Evolutionary conservation across 2,888 invertebrate species (phyloP), one percentile per base, ranked within the genome.

Genomic region (Eilema depressum): DNA sequence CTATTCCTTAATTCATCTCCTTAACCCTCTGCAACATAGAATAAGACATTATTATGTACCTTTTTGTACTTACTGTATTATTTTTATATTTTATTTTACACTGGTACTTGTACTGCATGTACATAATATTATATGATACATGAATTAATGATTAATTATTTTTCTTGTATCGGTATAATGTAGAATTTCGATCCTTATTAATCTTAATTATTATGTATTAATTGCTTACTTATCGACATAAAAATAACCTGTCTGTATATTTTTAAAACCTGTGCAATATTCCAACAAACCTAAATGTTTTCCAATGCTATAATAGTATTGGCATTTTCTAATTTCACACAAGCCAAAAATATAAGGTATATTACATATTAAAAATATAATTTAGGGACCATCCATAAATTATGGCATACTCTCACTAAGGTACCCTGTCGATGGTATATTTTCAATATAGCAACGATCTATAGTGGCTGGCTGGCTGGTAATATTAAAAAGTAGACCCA

Each of bases 1-100:
- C 87, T 93, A 93, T 93, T 92, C 93, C 92, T 82, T 90, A 78
- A 90, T 93, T 93, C 84, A 91, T 89, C 88, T 93, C 93, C 93
- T 89, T 73, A 83, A 84, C 91, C 92, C 91, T 88, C 84, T 79
- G 83, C 79, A 62, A 77, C 68, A 63, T 79, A 74, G 71, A 63
- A 14, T 80, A 76, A 75, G 74, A 71, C 53, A n/a, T 69, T 66
- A 69, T 69, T 69, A 53, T 76, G 68, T 66, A 66, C 66, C 70
- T 63, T 63, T 71, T 71, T 67, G 60, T 67, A 71, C 63, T 68
- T 68, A 63, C 57, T 71, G 37, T 66, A 68, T 73, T 75, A 70
- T 63, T 70, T 74, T 72, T 63, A n/a, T 11, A 69, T 68, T 63
- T 69, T 63, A 68, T 68, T 70, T 23, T 65, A 68, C 26, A 63